Evolutionary conservation across 2,113 vertebrate genomes (phyloP).

Genomic region (Cyprinus carpio): DNA sequence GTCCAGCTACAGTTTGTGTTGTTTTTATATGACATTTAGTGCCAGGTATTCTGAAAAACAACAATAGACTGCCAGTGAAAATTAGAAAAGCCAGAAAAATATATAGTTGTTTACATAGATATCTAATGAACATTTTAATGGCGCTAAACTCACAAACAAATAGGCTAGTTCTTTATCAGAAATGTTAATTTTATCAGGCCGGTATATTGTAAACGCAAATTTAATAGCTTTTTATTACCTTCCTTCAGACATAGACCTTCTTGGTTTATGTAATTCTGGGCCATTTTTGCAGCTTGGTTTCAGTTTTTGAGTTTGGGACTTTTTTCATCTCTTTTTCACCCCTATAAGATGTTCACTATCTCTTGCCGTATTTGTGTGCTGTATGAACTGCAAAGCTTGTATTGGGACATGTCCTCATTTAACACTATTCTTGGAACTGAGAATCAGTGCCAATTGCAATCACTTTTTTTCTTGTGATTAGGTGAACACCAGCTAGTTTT

Average conservation of each 20-base stretch:
- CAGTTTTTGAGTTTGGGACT: too few relatives aligned
- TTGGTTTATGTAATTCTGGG: not conserved
- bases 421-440: not conserved
- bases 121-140: not conserved
- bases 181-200: not conserved
- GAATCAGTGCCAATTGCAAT: not conserved
- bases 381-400: not conserved
- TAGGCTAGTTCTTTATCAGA: not conserved
- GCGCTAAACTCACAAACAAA: not conserved
- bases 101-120: not conserved
- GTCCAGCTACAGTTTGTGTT: not conserved
- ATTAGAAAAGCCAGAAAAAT: not conserved
- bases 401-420: constrained; percentile 11
- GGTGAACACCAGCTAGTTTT: not conserved
- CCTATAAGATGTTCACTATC: not conserved
- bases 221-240: not conserved
- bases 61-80: not conserved
- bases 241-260: not conserved
- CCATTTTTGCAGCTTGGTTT: not conserved
- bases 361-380: not conserved
- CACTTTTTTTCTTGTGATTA: constrained; percentile 7
- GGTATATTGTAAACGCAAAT: not conserved
- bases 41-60: not conserved
- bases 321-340: too few relatives aligned
- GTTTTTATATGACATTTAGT: not conserved